A percentile compares a stretch with the other conserved stretches of the same genome.
These are phyloP conservation scores for Sphinx pinastri DNA, from an alignment of 2,888 invertebrate genomes.

Conservation along the genomic window DNA sequence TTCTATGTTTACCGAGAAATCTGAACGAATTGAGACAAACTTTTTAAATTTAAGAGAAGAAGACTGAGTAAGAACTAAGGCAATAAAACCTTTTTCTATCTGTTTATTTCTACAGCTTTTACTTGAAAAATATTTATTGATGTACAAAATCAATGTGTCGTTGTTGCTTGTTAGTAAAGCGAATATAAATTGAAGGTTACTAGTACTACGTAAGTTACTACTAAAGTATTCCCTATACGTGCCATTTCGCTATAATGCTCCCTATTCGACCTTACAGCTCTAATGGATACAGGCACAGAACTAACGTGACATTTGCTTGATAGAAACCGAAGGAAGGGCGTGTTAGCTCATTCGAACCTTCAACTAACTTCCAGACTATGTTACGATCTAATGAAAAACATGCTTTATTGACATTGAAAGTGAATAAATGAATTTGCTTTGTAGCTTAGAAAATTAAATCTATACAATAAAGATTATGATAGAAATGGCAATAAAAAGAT, in stretches of 20 bases:
- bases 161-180: background rate
- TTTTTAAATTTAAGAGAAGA: too few relatives aligned
- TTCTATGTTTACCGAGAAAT: too few relatives aligned
- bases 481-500: background rate
- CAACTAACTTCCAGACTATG: background rate
- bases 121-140: too few relatives aligned
- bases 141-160: too few relatives aligned
- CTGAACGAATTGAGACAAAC: too few relatives aligned
- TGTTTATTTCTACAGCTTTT: too few relatives aligned
- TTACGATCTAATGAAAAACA: background rate
- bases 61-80: too few relatives aligned
- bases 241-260: background rate
- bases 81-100: too few relatives aligned
- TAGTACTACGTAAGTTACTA: too few relatives aligned
- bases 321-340: background rate
- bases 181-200: background rate
- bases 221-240: background rate
- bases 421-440: too few relatives aligned
- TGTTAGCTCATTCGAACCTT: background rate
- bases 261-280: background rate
- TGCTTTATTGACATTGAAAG: background rate
- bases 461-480: background rate
- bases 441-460: too few relatives aligned
- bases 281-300: background rate
- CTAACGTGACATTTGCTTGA: conserved; percentile 4